A percentile compares a stretch with the other conserved stretches of the same genome.
Conservation (phyloP, 2,113 vertebrate genomes). For the Eubucco bourcierii region DNA sequence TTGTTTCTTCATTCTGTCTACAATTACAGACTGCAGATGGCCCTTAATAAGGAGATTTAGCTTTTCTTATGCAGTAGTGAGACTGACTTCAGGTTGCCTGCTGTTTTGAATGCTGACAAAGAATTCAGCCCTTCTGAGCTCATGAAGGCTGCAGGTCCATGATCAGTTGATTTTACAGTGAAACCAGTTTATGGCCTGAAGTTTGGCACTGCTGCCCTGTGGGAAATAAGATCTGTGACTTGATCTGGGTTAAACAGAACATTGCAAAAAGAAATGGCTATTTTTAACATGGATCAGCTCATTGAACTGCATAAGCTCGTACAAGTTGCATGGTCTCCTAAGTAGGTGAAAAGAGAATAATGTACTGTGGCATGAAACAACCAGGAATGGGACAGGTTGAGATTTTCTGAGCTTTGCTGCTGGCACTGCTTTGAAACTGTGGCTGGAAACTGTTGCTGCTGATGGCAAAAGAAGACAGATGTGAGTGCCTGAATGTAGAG, state of each 20-base stretch:
- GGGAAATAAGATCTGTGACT: neutral
- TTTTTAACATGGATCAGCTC: constrained; percentile 26
- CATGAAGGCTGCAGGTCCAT: neutral
- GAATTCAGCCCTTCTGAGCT: neutral
- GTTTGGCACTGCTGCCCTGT: accelerated
- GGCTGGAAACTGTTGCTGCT: neutral
- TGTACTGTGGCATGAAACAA: neutral
- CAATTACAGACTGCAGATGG: neutral
- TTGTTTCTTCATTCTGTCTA: neutral
- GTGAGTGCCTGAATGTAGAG: neutral
- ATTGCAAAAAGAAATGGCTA: neutral
- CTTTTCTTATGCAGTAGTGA: neutral
- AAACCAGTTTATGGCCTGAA: neutral
- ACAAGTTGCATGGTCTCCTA: neutral
- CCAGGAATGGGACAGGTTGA: neutral
- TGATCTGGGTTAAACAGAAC: neutral
- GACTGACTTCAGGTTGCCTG: neutral
- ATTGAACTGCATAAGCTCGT: neutral
- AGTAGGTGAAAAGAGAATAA: neutral
- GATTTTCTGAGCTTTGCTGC: neutral
- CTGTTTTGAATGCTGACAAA: neutral
- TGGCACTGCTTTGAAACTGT: neutral
- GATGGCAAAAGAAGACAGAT: neutral
- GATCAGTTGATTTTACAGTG: neutral
- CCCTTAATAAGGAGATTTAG: neutral